Evolutionary conservation across 2,888 invertebrate species (phyloP).

Genomic region (Uropetala carovei): DNA sequence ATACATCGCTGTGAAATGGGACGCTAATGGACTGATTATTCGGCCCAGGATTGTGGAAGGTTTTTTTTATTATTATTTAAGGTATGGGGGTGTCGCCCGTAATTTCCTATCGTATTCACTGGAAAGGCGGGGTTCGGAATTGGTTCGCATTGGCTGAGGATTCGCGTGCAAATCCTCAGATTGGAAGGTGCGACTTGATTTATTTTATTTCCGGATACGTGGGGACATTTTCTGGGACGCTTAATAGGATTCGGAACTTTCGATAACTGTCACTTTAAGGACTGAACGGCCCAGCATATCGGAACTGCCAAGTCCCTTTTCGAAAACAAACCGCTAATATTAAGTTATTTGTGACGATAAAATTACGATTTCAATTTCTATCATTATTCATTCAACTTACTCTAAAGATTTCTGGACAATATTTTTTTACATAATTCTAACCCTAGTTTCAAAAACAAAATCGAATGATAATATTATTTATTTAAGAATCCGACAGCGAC

Average conservation of each 20-base stretch:
- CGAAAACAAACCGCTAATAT: neutral
- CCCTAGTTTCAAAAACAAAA: no score
- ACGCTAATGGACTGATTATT: constrained; percentile 28
- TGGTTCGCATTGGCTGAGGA: neutral
- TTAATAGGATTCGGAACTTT: neutral
- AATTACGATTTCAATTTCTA: no score
- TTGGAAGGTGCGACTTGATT: neutral
- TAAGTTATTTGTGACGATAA: neutral
- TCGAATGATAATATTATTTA: no score
- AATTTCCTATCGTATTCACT: neutral
- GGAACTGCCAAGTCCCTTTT: neutral
- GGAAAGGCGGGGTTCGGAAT: neutral
- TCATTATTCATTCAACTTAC: no score
- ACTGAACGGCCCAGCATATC: no score
- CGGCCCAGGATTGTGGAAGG: neutral
- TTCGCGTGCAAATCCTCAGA: neutral
- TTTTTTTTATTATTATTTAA: neutral
- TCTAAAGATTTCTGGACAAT: no score
- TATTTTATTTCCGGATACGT: neutral
- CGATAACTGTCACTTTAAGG: no score
- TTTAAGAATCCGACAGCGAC: no score
- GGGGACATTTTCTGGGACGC: neutral
- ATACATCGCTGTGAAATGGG: constrained; percentile 25
- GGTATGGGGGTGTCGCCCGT: neutral
- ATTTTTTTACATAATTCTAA: no score